A percentile compares a stretch with the other conserved stretches of the same genome.
These are phyloP conservation scores for Sebastes variabilis DNA, from an alignment of 2,797 vertebrate genomes.

Conservation along the genomic window DNA sequence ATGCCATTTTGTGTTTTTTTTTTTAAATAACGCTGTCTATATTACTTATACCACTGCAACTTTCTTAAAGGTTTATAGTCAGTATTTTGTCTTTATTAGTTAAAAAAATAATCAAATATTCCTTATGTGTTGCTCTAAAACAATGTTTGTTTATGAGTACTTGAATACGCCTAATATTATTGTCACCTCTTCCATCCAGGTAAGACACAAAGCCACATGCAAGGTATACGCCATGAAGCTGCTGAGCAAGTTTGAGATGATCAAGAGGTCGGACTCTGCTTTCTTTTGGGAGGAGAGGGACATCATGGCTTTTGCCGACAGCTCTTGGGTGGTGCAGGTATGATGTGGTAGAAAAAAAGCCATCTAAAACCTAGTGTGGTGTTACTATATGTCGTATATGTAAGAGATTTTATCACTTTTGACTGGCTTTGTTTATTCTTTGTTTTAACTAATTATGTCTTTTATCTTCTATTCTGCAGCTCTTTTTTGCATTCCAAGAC, in stretches of 20 bases:
- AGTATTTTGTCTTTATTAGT: background rate
- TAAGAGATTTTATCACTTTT: background rate
- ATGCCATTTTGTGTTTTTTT: background rate
- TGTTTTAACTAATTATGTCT: background rate
- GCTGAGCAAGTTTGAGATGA: conserved; percentile 99
- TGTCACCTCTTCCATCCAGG: conserved; percentile 73
- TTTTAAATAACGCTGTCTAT: background rate
- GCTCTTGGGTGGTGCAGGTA: conserved; percentile 99
- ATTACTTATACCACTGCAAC: background rate
- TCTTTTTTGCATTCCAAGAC: conserved; percentile 99
- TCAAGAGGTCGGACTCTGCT: conserved; percentile 98
- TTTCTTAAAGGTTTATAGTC: background rate
- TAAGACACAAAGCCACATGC: conserved; percentile 94
- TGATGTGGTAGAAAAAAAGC: background rate
- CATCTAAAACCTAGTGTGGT: background rate
- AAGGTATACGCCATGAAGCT: conserved; percentile 99
- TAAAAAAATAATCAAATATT: background rate
- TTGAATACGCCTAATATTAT: background rate
- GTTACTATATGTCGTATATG: no score
- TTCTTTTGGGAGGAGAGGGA: conserved; percentile 99
- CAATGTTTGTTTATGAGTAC: background rate
- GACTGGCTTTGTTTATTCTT: background rate
- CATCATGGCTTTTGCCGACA: conserved; percentile 99
- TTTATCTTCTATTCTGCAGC: conserved; percentile 70
- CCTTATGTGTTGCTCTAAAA: background rate